phyloP scores from a whole-genome alignment of 2,888 invertebrate genomes.

The Saturnia pavonia region DNA sequence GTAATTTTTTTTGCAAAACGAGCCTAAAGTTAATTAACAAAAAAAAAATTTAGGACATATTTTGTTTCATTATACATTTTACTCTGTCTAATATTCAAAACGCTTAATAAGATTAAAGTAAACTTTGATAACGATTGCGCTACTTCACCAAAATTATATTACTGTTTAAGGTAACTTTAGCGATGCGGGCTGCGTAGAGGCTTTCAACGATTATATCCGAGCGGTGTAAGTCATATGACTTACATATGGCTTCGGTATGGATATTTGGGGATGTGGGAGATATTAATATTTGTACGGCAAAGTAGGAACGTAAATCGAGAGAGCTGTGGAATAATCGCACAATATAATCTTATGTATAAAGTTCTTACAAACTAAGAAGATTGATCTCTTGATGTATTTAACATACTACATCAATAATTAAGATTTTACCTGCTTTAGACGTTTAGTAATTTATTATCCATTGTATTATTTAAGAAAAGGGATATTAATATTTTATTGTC shows the following conservation, averaged over 20 bases:
- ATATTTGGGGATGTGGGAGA: conserved; percentile 16
- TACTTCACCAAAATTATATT: conserved; percentile 18
- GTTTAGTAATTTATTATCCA: neutral
- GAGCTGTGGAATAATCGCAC: conserved; percentile 7
- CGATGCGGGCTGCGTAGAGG: conserved; percentile 17
- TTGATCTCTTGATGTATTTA: conserved; percentile 5
- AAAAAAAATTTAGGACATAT: neutral
- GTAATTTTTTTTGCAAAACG: no score
- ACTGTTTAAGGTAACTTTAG: conserved; percentile 16
- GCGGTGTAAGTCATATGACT: conserved; percentile 19
- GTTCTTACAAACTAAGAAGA: conserved; percentile 4
- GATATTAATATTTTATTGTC: no score
- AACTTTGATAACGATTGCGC: conserved; percentile 11
- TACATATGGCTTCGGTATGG: conserved; percentile 18
- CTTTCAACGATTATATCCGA: conserved; percentile 20
- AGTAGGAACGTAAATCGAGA: conserved; percentile 20
- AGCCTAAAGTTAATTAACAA: no score
- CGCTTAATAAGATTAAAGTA: neutral
- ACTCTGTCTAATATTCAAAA: neutral
- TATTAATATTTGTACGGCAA: conserved; percentile 21
- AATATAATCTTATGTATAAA: conserved; percentile 14
- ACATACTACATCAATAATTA: neutral
- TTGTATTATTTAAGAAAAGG: no score
- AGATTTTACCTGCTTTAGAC: neutral
- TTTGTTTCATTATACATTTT: neutral